Percentiles rank a stretch among this genome's conserved stretches.
phyloP scores from a whole-genome alignment of 2,888 invertebrate genomes.

The Coleophora deauratella region DNA sequence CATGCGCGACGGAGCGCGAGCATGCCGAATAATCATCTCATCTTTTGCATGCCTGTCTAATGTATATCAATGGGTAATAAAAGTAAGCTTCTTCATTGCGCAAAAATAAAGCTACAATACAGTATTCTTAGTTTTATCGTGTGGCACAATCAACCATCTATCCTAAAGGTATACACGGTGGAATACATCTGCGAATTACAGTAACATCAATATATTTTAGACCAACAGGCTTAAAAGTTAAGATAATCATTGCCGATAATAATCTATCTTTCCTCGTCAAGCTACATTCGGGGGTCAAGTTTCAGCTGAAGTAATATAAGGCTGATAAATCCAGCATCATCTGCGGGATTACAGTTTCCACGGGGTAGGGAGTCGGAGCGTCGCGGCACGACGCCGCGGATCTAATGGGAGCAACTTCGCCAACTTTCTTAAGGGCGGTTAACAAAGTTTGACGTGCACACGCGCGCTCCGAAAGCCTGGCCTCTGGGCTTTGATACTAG shows the following conservation, averaged over 20 bases:
- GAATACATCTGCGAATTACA: too few species aligned
- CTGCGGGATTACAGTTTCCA: slow-evolving; percentile 68
- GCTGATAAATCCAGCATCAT: slow-evolving; percentile 66
- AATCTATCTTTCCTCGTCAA: slow-evolving; percentile 16
- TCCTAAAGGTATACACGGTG: too few species aligned
- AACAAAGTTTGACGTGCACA: slow-evolving; percentile 69
- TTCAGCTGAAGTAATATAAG: slow-evolving; percentile 56
- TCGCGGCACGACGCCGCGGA: slow-evolving; percentile 50
- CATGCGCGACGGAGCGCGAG: slow-evolving; percentile 53
- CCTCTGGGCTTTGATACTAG: slow-evolving; percentile 63
- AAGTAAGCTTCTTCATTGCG: too few species aligned
- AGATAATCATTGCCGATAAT: too few species aligned
- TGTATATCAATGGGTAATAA: too few species aligned
- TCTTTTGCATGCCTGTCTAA: slow-evolving; percentile 14
- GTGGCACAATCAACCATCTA: too few species aligned
- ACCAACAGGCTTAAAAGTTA: too few species aligned
- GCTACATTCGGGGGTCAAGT: slow-evolving; percentile 53
- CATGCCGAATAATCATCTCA: slow-evolving; percentile 31
- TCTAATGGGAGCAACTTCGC: slow-evolving; percentile 59
- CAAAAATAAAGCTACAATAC: not conserved
- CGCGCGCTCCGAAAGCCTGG: slow-evolving; percentile 61
- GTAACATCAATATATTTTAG: too few species aligned
- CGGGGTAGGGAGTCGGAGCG: slow-evolving; percentile 48
- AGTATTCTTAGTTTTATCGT: too few species aligned
- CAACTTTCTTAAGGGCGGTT: slow-evolving; percentile 71